These are phyloP conservation scores for Cacatua alba DNA, from an alignment of 2,113 vertebrate species.

Conservation along the genomic window DNA sequence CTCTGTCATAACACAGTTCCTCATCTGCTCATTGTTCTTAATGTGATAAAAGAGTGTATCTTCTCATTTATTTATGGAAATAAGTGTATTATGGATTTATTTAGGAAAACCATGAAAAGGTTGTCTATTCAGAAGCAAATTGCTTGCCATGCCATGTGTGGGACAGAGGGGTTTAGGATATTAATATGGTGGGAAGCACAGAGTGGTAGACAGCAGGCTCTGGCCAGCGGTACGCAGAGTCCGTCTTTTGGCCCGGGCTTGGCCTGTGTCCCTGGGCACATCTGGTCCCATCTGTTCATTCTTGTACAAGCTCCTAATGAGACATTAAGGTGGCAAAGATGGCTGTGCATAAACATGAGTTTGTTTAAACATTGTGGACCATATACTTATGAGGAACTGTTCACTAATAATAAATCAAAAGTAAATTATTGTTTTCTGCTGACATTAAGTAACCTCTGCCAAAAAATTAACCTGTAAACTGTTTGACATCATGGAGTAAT, in stretches of 20 bases:
- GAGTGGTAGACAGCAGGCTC: not conserved
- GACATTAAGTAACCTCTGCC: constrained; percentile 63
- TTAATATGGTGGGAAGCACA: fast-evolving
- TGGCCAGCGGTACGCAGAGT: fast-evolving
- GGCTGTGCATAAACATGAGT: not conserved
- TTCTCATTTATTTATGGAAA: not conserved
- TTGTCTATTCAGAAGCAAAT: not conserved
- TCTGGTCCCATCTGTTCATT: not conserved
- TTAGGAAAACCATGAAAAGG: constrained; percentile 7
- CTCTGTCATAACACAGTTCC: constrained; percentile 72
- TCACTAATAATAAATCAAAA: not conserved
- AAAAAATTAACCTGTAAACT: constrained; percentile 75
- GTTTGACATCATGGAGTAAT: constrained; percentile 54
- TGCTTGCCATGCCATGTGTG: not conserved
- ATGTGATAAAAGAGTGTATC: constrained; percentile 10
- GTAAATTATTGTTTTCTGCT: constrained; percentile 53
- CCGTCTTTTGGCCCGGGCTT: not conserved
- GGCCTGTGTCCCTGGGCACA: not conserved
- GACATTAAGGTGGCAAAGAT: not conserved
- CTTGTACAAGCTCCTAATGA: not conserved
- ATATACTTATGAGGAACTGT: not conserved
- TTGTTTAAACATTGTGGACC: not conserved
- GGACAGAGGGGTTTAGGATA: not conserved
- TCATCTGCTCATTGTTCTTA: constrained; percentile 63
- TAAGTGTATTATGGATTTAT: not conserved